phyloP scores from a whole-genome alignment of 2,888 invertebrate genomes.

The Dryococelus australis region DNA sequence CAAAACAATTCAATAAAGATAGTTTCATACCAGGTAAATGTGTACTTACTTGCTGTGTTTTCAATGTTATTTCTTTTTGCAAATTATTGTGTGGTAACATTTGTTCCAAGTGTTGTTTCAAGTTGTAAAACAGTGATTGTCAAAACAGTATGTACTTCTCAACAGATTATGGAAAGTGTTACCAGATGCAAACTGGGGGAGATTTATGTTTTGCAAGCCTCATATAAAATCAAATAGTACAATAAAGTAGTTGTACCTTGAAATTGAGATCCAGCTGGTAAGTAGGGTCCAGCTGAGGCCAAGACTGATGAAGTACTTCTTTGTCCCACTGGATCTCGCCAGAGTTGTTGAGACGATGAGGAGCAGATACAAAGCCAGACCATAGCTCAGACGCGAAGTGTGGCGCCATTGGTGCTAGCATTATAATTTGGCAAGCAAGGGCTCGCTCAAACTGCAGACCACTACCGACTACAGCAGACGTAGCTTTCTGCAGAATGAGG shows the following conservation, averaged over 20 bases:
- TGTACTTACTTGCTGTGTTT: too few relatives aligned
- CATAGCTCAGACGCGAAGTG: constrained; percentile 92
- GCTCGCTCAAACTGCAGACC: constrained; percentile 80
- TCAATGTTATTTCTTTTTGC: too few relatives aligned
- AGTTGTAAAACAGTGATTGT: too few relatives aligned
- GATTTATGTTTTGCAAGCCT: too few relatives aligned
- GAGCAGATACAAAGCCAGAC: constrained; percentile 75
- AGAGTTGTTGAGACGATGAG: constrained; percentile 63
- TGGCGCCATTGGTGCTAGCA: constrained; percentile 89
- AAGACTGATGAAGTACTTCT: constrained; percentile 75
- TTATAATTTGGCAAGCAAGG: constrained; percentile 79
- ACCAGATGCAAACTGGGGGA: too few relatives aligned
- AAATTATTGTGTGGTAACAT: too few relatives aligned
- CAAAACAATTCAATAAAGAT: too few relatives aligned
- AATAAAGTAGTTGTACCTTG: neutral
- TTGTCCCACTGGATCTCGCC: constrained; percentile 71
- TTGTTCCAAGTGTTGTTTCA: too few relatives aligned
- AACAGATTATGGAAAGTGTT: too few relatives aligned
- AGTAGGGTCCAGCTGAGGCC: constrained; percentile 78
- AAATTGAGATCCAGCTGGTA: constrained; percentile 57
- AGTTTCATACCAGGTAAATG: too few relatives aligned
- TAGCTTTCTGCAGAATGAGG: constrained; percentile 57
- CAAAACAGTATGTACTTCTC: too few relatives aligned
- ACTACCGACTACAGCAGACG: constrained; percentile 67
- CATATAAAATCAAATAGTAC: too few relatives aligned